Percentiles rank a stretch among this genome's conserved stretches.
Conservation (phyloP, 1,140 invertebrate genomes). For the Episyrphus balteatus region DNA sequence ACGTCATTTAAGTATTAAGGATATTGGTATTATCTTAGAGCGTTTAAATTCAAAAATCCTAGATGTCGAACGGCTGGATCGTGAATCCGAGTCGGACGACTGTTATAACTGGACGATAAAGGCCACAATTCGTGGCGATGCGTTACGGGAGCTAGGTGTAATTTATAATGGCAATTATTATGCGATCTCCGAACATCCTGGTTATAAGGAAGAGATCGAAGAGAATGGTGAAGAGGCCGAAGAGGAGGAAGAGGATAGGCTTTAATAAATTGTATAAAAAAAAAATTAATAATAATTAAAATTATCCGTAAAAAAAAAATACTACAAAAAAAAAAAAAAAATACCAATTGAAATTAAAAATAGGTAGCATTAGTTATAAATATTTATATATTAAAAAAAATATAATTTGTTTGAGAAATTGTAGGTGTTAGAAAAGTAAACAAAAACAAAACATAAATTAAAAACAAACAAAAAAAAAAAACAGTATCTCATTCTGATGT, state of each 20-base stretch:
- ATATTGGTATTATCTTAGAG: conserved; percentile 89
- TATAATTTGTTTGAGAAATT: neutral
- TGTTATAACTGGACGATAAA: conserved; percentile 92
- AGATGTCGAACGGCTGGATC: conserved; percentile 80
- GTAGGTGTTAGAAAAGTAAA: no score
- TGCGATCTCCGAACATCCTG: conserved; percentile 85
- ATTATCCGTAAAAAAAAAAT: conserved; percentile 1
- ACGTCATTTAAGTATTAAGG: conserved; percentile 81
- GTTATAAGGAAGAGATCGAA: conserved; percentile 77
- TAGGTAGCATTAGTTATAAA: neutral
- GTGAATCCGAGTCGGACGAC: conserved; percentile 81
- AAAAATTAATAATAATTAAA: neutral
- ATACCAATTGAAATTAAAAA: neutral
- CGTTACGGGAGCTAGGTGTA: conserved; percentile 77
- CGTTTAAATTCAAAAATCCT: conserved; percentile 83
- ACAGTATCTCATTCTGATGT: no score
- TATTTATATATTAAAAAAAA: neutral
- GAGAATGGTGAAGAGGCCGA: conserved; percentile 68
- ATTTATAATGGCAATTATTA: conserved; percentile 94
- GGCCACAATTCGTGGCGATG: conserved; percentile 81
- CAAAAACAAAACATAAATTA: no score
- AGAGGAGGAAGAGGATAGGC: conserved; percentile 66
- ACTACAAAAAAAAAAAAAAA: neutral
- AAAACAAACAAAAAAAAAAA: no score
- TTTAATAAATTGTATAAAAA: conserved; percentile 42